Conservation (phyloP, 30 jellyfish, hydroid and myxozoan genomes). For the Aurelia sp. region DNA sequence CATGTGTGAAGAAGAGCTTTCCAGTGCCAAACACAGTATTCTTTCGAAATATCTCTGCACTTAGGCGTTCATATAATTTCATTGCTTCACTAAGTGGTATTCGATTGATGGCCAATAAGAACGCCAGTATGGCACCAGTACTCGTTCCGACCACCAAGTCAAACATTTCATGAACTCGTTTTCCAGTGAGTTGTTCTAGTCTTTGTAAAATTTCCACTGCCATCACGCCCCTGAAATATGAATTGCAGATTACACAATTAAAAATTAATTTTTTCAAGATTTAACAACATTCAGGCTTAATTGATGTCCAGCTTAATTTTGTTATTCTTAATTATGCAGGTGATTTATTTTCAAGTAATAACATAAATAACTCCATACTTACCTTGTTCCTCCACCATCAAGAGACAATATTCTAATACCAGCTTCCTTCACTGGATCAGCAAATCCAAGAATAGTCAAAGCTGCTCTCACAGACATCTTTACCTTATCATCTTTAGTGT, state of each 20-base stretch:
- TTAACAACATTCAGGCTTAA: too few relatives aligned
- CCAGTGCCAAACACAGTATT: slow-evolving; percentile 77
- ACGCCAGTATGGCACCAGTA: slow-evolving; percentile 90
- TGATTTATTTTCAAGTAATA: too few relatives aligned
- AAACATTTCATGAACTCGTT: slow-evolving; percentile 70
- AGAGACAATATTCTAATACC: slow-evolving; percentile 74
- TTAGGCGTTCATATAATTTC: slow-evolving; percentile 55
- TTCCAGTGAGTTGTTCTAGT: slow-evolving; percentile 62
- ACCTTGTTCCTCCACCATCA: slow-evolving; percentile 95
- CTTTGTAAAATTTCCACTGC: slow-evolving; percentile 69
- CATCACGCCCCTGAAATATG: slow-evolving; percentile 69
- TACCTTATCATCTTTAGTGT: slow-evolving; percentile 35
- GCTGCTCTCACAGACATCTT: slow-evolving; percentile 50
- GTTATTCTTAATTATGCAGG: too few relatives aligned
- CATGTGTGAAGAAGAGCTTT: slow-evolving; percentile 80
- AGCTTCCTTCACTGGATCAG: slow-evolving; percentile 75
- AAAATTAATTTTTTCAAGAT: neutral
- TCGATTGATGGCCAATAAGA: slow-evolving; percentile 61
- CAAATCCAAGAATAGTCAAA: slow-evolving; percentile 64
- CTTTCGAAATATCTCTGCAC: slow-evolving; percentile 60
- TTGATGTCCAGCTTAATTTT: too few relatives aligned
- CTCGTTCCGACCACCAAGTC: slow-evolving; percentile 90
- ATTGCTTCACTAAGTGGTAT: slow-evolving; percentile 51
- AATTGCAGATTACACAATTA: neutral
- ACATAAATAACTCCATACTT: too few relatives aligned